Evolutionary conservation across 1,140 invertebrate species (phyloP), one percentile per base, ranked within the genome.

Genomic region (Psix sp.): DNA sequence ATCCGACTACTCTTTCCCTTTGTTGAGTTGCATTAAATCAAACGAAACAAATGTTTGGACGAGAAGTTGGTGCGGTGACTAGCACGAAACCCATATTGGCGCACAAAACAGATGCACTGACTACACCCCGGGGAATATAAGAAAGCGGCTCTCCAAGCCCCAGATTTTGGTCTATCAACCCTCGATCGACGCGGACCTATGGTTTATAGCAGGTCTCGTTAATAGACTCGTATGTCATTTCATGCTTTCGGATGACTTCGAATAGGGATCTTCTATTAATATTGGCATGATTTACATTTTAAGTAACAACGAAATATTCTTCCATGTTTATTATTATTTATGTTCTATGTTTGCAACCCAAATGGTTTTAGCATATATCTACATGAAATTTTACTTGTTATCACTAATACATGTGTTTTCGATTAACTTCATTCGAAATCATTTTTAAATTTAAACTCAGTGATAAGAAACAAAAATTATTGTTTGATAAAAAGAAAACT

Each of bases 101-200:
- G 20, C 11, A 39, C 63, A 65, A 76, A 81, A 71, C 84, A 84
- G 83, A 85, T 84, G 83, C 79, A 84, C 80, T 79, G 80, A 85
- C 82, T 85, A 79, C 80, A 77, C 85, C 76, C 81, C 24, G 9
- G 85, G 82, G 83, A 81, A 54, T 46, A 33, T 49, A 68, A 57
- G 57, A 56, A 70, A 74, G 51, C 14, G 38, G 35, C 39, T 56
- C 48, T 76, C 71, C 71, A 54, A 56, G 76, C 76, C 82, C 80
- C 63, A 68, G 31, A 68, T 59, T 77, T 79, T 59, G 68, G 39
- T n/a, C 54, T 72, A 77, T 82, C 80, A 79, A 79, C 80, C 81
- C 74, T 76, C 74, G 48, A 77, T 75, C 77, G 40, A 56, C 21
- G 39, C 3, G 46, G 38, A 48, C 33, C 33, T 33, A 45, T 29